Conservation (phyloP, 2,113 vertebrate species). For the Chamaetylas fuelleborni region DNA sequence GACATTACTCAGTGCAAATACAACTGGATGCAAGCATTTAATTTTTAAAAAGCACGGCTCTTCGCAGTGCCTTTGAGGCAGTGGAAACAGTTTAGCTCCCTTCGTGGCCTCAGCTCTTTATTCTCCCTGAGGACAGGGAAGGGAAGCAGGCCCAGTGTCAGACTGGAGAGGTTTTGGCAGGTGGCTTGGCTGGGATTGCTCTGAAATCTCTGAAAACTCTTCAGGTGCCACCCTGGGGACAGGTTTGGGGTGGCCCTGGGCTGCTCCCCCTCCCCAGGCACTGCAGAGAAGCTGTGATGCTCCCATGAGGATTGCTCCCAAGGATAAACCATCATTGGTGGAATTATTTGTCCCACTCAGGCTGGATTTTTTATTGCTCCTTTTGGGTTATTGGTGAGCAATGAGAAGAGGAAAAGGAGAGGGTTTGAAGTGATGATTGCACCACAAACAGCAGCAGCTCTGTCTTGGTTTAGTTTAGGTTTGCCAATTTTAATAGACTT, state of each 20-base stretch:
- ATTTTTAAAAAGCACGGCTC: neutral
- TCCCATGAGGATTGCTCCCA: neutral
- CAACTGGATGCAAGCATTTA: constrained; percentile 32
- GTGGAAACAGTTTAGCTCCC: neutral
- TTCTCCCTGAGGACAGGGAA: neutral
- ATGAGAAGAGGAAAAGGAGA: neutral
- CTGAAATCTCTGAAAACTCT: neutral
- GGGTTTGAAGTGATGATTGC: neutral
- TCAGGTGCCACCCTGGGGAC: neutral
- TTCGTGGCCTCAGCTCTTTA: neutral
- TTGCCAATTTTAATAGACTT: too few relatives aligned
- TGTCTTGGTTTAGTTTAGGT: too few relatives aligned
- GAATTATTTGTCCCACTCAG: neutral
- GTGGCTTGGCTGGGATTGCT: neutral
- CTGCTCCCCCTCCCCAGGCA: neutral
- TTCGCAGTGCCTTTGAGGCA: neutral
- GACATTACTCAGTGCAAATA: constrained; percentile 17
- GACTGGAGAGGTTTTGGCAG: neutral
- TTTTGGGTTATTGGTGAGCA: neutral
- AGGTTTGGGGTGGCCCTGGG: neutral
- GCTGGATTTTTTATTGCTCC: neutral
- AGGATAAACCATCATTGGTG: neutral
- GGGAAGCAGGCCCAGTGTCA: neutral
- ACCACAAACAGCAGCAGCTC: neutral
- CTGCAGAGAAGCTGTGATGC: rapidly evolving